These are phyloP conservation scores for Malurus melanocephalus DNA, from an alignment of 2,113 vertebrate species.

Conservation along the genomic window DNA sequence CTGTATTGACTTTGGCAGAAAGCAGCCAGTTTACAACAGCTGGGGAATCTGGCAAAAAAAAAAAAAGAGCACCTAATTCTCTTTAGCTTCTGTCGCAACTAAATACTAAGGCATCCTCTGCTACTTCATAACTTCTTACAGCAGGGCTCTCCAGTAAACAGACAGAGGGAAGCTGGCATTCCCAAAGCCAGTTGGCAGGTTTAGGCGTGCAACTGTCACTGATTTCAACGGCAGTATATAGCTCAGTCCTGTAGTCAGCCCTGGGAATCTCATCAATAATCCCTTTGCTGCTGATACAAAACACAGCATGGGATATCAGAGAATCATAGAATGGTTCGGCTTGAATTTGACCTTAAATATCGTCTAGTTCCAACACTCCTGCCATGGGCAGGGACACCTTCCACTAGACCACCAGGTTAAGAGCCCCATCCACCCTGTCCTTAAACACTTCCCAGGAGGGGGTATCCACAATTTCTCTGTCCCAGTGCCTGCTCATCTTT, in stretches of 20 bases:
- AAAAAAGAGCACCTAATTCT: neutral
- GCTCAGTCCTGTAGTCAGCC: neutral
- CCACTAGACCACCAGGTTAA: neutral
- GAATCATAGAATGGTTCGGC: neutral
- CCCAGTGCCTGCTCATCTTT: neutral
- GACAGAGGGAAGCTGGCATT: neutral
- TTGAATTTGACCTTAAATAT: neutral
- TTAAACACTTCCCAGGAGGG: neutral
- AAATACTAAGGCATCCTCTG: neutral
- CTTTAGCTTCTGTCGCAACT: neutral
- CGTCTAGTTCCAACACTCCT: neutral
- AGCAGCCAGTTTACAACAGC: neutral
- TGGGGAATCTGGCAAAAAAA: neutral
- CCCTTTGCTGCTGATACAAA: neutral
- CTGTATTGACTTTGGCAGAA: constrained; percentile 1
- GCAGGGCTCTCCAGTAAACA: neutral
- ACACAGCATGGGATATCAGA: neutral
- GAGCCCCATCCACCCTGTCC: neutral
- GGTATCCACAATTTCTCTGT: neutral
- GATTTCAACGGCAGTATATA: neutral
- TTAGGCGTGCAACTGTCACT: neutral
- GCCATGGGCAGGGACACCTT: neutral
- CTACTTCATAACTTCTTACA: neutral
- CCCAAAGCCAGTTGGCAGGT: neutral
- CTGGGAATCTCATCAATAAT: neutral